These are phyloP conservation scores for Meriones unguiculatus DNA, from an alignment of 2,113 vertebrate genomes.

Conservation along the genomic window DNA sequence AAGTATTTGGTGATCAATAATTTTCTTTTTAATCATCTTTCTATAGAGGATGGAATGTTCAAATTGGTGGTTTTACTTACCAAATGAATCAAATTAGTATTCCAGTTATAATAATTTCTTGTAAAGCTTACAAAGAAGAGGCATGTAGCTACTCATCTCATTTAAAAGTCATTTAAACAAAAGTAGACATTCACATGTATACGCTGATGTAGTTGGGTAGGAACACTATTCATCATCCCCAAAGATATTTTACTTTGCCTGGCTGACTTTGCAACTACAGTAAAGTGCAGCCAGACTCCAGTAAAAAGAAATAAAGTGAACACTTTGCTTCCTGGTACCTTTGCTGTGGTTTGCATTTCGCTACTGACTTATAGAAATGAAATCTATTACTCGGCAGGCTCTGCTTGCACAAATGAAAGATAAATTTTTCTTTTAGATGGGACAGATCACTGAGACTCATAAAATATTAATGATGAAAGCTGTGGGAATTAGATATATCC, in stretches of 20 bases:
- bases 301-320: slow-evolving; percentile 64
- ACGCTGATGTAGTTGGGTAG: not conserved
- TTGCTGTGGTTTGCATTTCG: slow-evolving; percentile 75
- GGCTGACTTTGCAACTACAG: slow-evolving; percentile 44
- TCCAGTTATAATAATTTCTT: not conserved
- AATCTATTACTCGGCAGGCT: slow-evolving; percentile 76
- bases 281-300: slow-evolving; percentile 50
- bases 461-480: slow-evolving; percentile 92
- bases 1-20: not conserved
- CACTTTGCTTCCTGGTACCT: slow-evolving; percentile 67
- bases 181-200: not conserved
- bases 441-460: slow-evolving; percentile 85
- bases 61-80: not conserved
- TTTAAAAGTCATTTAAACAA: slow-evolving; percentile 37
- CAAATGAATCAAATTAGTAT: not conserved
- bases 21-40: not conserved
- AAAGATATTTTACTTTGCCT: slow-evolving; percentile 33
- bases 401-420: slow-evolving; percentile 88
- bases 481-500: slow-evolving; percentile 83
- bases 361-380: slow-evolving; percentile 68
- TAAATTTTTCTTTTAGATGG: slow-evolving; percentile 88
- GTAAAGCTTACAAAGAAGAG: not conserved
- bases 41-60: not conserved
- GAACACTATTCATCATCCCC: not conserved
- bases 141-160: not conserved